A percentile compares a stretch with the other conserved stretches of the same genome.
Conservation (phyloP, 2,888 invertebrate species). For the Smittia sp. region DNA sequence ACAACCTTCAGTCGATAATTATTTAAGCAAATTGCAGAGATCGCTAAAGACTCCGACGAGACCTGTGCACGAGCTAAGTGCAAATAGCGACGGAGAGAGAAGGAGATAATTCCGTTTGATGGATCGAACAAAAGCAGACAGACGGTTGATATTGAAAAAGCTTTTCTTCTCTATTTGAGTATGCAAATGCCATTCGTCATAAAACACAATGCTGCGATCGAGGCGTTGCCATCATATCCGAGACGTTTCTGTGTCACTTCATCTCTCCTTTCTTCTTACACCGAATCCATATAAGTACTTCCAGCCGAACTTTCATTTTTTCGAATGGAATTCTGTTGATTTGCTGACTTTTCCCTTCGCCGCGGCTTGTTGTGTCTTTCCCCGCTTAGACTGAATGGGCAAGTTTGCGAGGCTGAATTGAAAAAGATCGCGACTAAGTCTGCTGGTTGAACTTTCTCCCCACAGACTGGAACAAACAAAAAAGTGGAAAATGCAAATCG, state of each 20-base stretch:
- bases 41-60: not conserved
- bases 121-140: not conserved
- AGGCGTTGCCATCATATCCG: conserved; percentile 9
- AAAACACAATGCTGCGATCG: not conserved
- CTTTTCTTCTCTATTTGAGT: not conserved
- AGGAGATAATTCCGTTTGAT: conserved; percentile 1
- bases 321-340: conserved; percentile 17
- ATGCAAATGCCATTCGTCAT: conserved; percentile 11
- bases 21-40: conserved; percentile 4
- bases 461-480: not conserved
- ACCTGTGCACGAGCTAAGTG: not conserved
- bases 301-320: conserved; percentile 1
- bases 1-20: conserved; percentile 10
- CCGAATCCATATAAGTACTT: conserved; percentile 23
- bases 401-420: not conserved
- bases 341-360: not conserved
- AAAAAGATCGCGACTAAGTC: not conserved
- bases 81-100: not conserved
- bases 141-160: not conserved
- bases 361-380: not conserved
- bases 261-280: not conserved
- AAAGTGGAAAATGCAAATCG: not conserved
- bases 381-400: not conserved
- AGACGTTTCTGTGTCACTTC: conserved; percentile 18
- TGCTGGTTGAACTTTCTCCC: conserved; percentile 7